Evolutionary conservation across 2,797 vertebrate species (phyloP).

Genomic region (Urosaurus nigricauda): DNA sequence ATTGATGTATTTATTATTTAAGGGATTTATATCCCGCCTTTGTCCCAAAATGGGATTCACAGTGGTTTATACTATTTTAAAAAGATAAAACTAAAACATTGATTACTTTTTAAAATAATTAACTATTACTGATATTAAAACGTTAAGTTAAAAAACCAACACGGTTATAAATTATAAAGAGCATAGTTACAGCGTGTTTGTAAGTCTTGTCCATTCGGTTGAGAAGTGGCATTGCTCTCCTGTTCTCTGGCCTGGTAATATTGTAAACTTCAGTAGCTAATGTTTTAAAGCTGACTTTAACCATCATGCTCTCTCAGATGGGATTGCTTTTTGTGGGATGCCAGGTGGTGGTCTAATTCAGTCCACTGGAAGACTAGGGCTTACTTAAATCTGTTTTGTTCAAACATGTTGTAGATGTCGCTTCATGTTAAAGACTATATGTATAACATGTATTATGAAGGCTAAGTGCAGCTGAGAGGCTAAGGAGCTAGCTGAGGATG

Average conservation of each 20-base stretch:
- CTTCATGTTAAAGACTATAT: background rate
- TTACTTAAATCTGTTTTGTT: constrained; percentile 19
- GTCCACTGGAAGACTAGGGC: constrained; percentile 40
- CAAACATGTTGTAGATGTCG: background rate
- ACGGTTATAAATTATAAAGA: no score
- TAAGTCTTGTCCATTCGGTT: background rate
- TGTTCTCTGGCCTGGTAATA: constrained; percentile 40
- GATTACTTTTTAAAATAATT: no score
- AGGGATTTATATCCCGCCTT: no score
- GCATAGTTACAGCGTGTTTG: no score
- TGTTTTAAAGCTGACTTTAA: constrained; percentile 38
- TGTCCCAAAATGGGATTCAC: no score
- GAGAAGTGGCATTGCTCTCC: background rate
- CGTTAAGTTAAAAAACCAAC: no score
- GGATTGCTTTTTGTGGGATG: constrained; percentile 38
- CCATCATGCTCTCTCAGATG: constrained; percentile 13
- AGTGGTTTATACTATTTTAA: no score
- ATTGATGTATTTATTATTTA: no score
- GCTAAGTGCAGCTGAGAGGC: background rate
- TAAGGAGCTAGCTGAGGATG: background rate
- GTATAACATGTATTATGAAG: background rate
- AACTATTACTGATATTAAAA: no score
- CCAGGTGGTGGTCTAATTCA: constrained; percentile 68
- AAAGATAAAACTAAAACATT: no score
- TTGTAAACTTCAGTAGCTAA: constrained; percentile 30